Conservation (phyloP, 2,797 vertebrate genomes). For the Pseudomugil tenellus region DNA sequence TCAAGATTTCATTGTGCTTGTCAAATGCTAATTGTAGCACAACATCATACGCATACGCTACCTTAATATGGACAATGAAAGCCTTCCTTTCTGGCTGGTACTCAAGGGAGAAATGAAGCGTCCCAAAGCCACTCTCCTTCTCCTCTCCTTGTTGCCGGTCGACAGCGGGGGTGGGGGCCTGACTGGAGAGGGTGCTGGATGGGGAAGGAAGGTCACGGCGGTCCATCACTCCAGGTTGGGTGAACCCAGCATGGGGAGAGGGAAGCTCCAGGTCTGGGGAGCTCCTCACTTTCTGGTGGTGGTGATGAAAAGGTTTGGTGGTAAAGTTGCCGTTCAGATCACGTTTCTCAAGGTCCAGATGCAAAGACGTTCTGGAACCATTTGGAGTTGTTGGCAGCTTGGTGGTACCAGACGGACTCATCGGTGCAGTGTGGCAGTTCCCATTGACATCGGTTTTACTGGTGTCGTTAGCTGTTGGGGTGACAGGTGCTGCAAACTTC, state of each 20-base stretch:
- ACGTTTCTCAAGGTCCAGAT: constrained; percentile 94
- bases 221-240: constrained; percentile 78
- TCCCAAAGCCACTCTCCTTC: constrained; percentile 88
- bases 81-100: constrained; percentile 97
- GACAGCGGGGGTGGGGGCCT: constrained; percentile 87
- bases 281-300: constrained; percentile 85
- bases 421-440: constrained; percentile 64
- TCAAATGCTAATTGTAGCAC: neutral
- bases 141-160: constrained; percentile 74
- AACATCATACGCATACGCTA: constrained; percentile 28
- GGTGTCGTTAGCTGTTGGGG: constrained; percentile 62
- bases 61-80: constrained; percentile 96
- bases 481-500: constrained; percentile 88
- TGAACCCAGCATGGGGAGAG: constrained; percentile 83
- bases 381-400: constrained; percentile 80
- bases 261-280: constrained; percentile 88
- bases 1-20: neutral
- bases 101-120: constrained; percentile 93
- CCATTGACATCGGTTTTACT: constrained; percentile 76
- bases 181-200: constrained; percentile 87
- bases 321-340: constrained; percentile 98
- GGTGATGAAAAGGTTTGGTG: constrained; percentile 82
- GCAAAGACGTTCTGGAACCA: constrained; percentile 84
- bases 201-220: constrained; percentile 79
- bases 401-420: constrained; percentile 37